Evolutionary conservation across 2,888 invertebrate genomes (phyloP).

Genomic region (Phyllotreta cruciferae): DNA sequence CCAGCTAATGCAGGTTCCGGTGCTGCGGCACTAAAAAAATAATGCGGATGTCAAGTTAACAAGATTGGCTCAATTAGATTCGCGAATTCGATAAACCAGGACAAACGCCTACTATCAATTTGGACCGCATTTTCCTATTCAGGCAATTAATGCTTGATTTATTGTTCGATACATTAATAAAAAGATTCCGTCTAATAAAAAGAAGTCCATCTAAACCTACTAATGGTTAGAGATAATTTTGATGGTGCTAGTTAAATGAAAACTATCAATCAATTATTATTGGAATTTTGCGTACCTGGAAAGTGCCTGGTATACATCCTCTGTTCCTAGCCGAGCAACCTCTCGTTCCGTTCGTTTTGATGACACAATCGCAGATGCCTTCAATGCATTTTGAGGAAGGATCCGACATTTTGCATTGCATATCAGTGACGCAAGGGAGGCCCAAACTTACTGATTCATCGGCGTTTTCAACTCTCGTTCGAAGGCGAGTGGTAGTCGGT

Average conservation of each 20-base stretch:
- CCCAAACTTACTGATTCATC: slow-evolving; percentile 75
- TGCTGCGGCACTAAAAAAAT: slow-evolving; percentile 76
- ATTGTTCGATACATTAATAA: too few relatives aligned
- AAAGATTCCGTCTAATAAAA: too few relatives aligned
- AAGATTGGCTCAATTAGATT: too few relatives aligned
- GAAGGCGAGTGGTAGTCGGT: slow-evolving; percentile 52
- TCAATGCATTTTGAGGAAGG: slow-evolving; percentile 75
- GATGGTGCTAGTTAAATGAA: too few relatives aligned
- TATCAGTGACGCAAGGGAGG: slow-evolving; percentile 74
- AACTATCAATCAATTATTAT: too few relatives aligned
- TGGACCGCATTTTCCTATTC: too few relatives aligned
- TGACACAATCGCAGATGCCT: slow-evolving; percentile 80
- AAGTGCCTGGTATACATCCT: slow-evolving; percentile 85
- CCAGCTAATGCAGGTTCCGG: slow-evolving; percentile 89
- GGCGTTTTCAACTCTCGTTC: slow-evolving; percentile 59
- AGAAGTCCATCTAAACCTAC: too few relatives aligned
- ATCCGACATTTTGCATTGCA: slow-evolving; percentile 83
- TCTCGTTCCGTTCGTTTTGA: slow-evolving; percentile 66
- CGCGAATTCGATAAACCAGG: too few relatives aligned
- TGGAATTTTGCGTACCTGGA: slow-evolving; percentile 72
- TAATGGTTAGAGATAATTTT: too few relatives aligned
- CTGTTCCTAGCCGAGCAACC: slow-evolving; percentile 75
- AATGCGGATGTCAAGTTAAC: neutral
- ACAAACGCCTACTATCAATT: too few relatives aligned
- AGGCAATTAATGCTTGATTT: too few relatives aligned